Base-by-base conservation (phyloP, 2,797 vertebrate genomes). In the Sebastes cheni region DNA sequence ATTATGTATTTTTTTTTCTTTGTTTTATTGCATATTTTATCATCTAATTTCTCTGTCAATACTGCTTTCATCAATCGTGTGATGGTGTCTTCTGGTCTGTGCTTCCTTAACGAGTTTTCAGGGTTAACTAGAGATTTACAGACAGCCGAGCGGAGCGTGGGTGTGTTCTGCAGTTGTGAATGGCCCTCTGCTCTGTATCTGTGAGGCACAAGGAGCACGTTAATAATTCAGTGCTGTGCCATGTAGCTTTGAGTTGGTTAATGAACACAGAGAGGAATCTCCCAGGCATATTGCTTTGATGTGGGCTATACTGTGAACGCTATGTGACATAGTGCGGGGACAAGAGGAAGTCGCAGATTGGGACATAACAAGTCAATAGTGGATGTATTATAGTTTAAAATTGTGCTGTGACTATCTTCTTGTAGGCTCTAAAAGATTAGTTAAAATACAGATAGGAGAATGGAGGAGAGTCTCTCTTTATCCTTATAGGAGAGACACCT, bases 221-320 rank as follows among this genome's bases (percentile, higher is more conserved):
- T 82, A 95, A 94, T 95, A 93, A 95, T 95, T 96, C 89, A 95
- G 91, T 83, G 79, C 80, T 79, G 73, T 88, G 88, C 88, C 82
- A 78, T 87, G 88, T 88, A 77, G 87, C 82, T 84, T 69, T 58
- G 82, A 76, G 83, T 91, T 90, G 88, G 86, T 87, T 89, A 89
- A 92, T 91, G 86, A 92, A 88, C 89, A 83, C 42, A 58, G 74
- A 80, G 77, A 83, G 75, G 86, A 89, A 85, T 93, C 91, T 91
- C 86, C 65, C 42, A 77, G 90, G 82, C 87, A 76, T 79, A 74
- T 64, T 64, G 83, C 87, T 93, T 90, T 93, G 88, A 92, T 91
- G 88, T 86, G 79, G 73, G 81, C 77, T 79, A 42, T 62, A 77
- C 67, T 79, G 84, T 82, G 84, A 92, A 83, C 3, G 36, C 73